phyloP scores from a whole-genome alignment of 2,888 invertebrate species.

The Microlaimidae sp. region DNA sequence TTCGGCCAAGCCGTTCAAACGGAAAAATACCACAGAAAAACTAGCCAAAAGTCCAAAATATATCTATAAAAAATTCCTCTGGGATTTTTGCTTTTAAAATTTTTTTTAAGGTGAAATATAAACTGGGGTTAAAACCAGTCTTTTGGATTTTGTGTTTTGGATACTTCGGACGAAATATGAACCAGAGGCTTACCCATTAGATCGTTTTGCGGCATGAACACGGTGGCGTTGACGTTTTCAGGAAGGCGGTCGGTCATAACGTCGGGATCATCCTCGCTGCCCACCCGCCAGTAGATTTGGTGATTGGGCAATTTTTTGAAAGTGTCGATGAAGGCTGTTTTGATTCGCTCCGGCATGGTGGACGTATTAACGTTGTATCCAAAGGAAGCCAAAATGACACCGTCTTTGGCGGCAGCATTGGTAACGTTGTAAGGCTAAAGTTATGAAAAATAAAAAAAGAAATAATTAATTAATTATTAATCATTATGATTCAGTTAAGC shows the following conservation, averaged over 20 bases:
- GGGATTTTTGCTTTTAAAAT: too few species aligned
- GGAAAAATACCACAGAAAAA: too few species aligned
- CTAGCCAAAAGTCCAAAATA: too few species aligned
- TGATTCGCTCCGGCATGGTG: slow-evolving; percentile 23
- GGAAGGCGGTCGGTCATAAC: slow-evolving; percentile 21
- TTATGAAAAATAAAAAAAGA: neutral
- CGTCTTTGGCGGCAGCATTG: neutral
- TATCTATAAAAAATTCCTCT: too few species aligned
- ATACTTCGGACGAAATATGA: too few species aligned
- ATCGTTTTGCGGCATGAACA: slow-evolving; percentile 33
- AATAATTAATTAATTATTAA: too few species aligned
- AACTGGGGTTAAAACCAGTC: too few species aligned
- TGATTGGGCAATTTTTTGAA: slow-evolving; percentile 24
- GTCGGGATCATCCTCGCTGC: slow-evolving; percentile 20
- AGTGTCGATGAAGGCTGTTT: slow-evolving; percentile 22
- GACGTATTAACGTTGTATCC: slow-evolving; percentile 27
- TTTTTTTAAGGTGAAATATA: too few species aligned
- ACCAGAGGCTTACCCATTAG: slow-evolving; percentile 22
- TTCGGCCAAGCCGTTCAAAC: too few species aligned
- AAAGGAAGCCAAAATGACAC: slow-evolving; percentile 12
- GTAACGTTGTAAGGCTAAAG: slow-evolving; percentile 9
- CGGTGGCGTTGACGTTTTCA: slow-evolving; percentile 28
- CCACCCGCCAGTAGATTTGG: slow-evolving; percentile 30
- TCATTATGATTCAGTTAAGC: too few species aligned
- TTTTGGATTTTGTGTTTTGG: too few species aligned